Conservation (phyloP, 2,888 invertebrate species). For the Nysson spinosus region DNA sequence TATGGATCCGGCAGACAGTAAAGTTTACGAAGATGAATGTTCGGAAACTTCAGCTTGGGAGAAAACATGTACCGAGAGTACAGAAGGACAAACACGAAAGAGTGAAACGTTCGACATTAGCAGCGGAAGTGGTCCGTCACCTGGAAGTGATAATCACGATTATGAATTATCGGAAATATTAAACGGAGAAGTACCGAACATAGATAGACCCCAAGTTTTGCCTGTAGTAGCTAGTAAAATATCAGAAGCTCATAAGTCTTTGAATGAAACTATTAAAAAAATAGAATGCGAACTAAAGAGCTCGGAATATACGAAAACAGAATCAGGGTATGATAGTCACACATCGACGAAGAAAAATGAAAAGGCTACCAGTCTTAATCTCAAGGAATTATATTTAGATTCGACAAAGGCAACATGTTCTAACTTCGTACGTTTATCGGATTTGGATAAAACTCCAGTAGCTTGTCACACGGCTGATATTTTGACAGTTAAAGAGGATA, state of each 20-base stretch:
- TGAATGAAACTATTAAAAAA: conserved; percentile 72
- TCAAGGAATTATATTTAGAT: conserved; percentile 73
- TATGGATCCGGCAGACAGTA: conserved; percentile 39
- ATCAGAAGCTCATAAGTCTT: conserved; percentile 68
- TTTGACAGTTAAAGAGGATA: conserved; percentile 64
- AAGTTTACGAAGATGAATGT: conserved; percentile 64
- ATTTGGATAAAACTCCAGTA: conserved; percentile 84
- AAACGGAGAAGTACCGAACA: conserved; percentile 55
- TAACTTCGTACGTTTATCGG: conserved; percentile 87
- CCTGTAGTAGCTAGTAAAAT: conserved; percentile 61
- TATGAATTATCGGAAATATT: conserved; percentile 65
- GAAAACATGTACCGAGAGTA: conserved; percentile 71
- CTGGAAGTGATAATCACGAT: conserved; percentile 70
- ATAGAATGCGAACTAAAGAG: conserved; percentile 70
- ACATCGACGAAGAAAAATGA: conserved; percentile 69
- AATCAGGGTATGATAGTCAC: conserved; percentile 41
- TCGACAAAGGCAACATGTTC: conserved; percentile 76
- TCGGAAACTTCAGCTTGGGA: conserved; percentile 73
- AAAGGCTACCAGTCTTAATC: conserved; percentile 71
- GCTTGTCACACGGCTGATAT: conserved; percentile 77
- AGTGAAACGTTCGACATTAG: conserved; percentile 75
- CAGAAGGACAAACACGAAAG: conserved; percentile 69
- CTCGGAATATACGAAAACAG: conserved; percentile 56
- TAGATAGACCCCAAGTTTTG: conserved; percentile 42
- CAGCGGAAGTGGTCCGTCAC: conserved; percentile 71